Percentiles rank a stretch among this genome's conserved stretches.
These are phyloP conservation scores for Euplexia lucipara DNA, from an alignment of 2,888 invertebrate genomes.

Conservation along the genomic window DNA sequence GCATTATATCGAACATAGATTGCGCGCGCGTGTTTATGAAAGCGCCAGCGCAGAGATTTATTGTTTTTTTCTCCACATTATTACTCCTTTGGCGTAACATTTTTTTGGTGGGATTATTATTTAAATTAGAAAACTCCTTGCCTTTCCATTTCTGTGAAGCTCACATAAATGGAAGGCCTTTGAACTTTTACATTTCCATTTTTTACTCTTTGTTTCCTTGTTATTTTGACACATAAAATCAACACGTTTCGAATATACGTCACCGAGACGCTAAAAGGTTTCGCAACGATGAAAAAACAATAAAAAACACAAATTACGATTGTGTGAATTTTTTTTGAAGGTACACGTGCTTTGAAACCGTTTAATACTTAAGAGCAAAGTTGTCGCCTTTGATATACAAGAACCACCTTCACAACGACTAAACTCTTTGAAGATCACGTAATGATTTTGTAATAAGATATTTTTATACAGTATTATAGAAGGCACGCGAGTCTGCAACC, in stretches of 20 bases:
- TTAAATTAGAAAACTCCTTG: slow-evolving; percentile 42
- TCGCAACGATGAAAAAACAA: slow-evolving; percentile 22
- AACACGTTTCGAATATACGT: slow-evolving; percentile 23
- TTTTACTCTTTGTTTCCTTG: slow-evolving; percentile 19
- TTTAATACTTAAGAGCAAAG: slow-evolving; percentile 54
- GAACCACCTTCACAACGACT: slow-evolving; percentile 32
- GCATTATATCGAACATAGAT: slow-evolving; percentile 64
- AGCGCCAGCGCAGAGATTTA: slow-evolving; percentile 57
- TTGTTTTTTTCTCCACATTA: slow-evolving; percentile 49
- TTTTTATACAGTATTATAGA: slow-evolving; percentile 49
- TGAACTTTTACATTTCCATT: slow-evolving; percentile 11
- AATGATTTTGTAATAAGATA: slow-evolving; percentile 65
- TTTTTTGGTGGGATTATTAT: slow-evolving; percentile 42
- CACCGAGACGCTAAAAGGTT: slow-evolving; percentile 21
- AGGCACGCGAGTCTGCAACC: slow-evolving; percentile 28
- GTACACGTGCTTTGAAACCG: slow-evolving; percentile 39
- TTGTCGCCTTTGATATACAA: slow-evolving; percentile 60
- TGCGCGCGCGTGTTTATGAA: slow-evolving; percentile 58
- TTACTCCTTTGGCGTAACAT: slow-evolving; percentile 36
- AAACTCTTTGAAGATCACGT: slow-evolving; percentile 58
- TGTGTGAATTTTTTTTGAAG: slow-evolving; percentile 50
- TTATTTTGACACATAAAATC: slow-evolving; percentile 34
- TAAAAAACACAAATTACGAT: slow-evolving; percentile 45
- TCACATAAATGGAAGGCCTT: neutral
- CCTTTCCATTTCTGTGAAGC: slow-evolving; percentile 1